Evolutionary conservation across 1,140 invertebrate genomes (phyloP), one percentile per base, ranked within the genome.

Genomic region (roundworm (Caenorhabditis elegans)): DNA sequence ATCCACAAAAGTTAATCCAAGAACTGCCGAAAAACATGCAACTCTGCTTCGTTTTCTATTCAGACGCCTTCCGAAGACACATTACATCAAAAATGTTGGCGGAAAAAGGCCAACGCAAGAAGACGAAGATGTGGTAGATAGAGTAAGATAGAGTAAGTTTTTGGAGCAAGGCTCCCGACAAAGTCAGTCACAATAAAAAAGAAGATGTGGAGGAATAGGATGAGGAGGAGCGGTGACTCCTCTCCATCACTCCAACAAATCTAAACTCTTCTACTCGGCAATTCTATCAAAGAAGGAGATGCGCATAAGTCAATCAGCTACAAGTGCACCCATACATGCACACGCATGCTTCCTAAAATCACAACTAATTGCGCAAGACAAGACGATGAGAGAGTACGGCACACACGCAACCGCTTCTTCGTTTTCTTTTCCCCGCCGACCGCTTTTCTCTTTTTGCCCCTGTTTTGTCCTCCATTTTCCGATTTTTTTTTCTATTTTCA

Each of bases 301-400:
- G 60, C 60, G 60, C 60, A 70, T 70, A 70, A 70, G 60, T 70
- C 60, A 70, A 70, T 70, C 60, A 70, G 60, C 60, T 39, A 70
- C 34, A 70, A 70, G 60, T 70, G 60, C 31, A 65, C 47, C n/a
- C 47, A 49, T 19, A n/a, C 47, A 49, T n/a, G 17, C 22, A 28
- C 53, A 60, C 26, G 17, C 53, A 34, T 22, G 11, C 28, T 70
- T 39, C 34, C 34, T 70, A 70, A 70, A 70, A 70, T 70, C 60
- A 70, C 60, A 70, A 70, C 60, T 70, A 70, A 70, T 70, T 70
- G 60, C 28, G 60, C 60, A 70, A 70, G 60, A 70, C 60, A 70
- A 70, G 60, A 65, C 31, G 31, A 65, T 65, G 55, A 65, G 31
- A 26, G 60, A 70, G 60, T 70, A 43, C 26, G n/a, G 60, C 60